A percentile compares a stretch with the other conserved stretches of the same genome.
Conservation (phyloP, 2,888 invertebrate genomes). For the Chymomyza fuscimana region DNA sequence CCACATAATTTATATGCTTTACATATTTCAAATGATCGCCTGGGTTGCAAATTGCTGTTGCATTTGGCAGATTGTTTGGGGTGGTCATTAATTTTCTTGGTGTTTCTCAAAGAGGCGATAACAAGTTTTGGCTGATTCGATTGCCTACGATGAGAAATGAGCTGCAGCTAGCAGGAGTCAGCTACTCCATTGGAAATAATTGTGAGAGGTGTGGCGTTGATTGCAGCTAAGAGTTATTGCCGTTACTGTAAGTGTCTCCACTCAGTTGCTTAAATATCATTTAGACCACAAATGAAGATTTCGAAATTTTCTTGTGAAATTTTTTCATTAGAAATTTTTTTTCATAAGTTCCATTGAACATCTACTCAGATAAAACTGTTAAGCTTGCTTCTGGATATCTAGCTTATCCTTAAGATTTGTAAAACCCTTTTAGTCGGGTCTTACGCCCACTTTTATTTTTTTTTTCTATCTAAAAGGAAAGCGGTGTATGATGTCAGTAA, state of each 20-base stretch:
- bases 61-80: slow-evolving; percentile 30
- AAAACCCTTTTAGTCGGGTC: too few species aligned
- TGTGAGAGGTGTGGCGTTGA: slow-evolving; percentile 33
- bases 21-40: slow-evolving; percentile 68
- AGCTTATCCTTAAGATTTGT: too few species aligned
- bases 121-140: slow-evolving; percentile 71
- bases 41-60: slow-evolving; percentile 4
- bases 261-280: background rate
- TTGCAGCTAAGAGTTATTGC: slow-evolving; percentile 37
- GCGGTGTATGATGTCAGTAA: too few species aligned
- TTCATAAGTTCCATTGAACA: too few species aligned
- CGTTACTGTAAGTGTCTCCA: background rate
- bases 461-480: too few species aligned
- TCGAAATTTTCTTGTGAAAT: slow-evolving; percentile 17
- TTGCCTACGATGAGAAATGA: slow-evolving; percentile 67
- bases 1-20: slow-evolving; percentile 73
- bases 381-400: too few species aligned
- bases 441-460: too few species aligned
- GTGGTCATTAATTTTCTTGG: slow-evolving; percentile 67
- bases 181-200: background rate
- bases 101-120: slow-evolving; percentile 71
- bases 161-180: background rate
- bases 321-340: too few species aligned
- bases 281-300: background rate
- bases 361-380: too few species aligned